phyloP scores from a whole-genome alignment of 1,140 invertebrate species.

The Oreohelix idahoensis region DNA sequence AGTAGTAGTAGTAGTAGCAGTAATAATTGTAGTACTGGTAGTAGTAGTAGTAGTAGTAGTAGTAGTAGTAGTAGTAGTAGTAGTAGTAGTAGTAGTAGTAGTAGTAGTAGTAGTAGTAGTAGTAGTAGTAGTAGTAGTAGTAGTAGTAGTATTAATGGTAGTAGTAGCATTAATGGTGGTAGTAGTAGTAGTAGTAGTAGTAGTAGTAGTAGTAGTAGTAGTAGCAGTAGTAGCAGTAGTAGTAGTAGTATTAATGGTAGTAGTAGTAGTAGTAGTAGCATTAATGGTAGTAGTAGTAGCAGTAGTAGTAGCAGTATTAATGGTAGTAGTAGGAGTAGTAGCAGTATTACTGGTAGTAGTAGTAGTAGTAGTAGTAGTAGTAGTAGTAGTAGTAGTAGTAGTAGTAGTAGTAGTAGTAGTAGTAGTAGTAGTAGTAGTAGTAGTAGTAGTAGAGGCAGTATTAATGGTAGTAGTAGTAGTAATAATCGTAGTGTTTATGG shows the following conservation, averaged over 20 bases:
- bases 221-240: neutral
- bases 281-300: too few species aligned
- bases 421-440: too few species aligned
- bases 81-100: conserved; percentile 6
- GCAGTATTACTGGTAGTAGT: neutral
- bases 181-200: neutral
- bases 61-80: neutral
- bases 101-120: conserved; percentile 12
- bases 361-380: neutral
- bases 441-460: too few species aligned
- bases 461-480: too few species aligned
- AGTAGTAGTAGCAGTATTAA: too few species aligned
- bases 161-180: too few species aligned
- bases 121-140: conserved; percentile 7
- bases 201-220: neutral
- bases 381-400: neutral
- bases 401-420: too few species aligned
- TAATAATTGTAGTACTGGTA: conserved; percentile 2
- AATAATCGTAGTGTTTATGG: too few species aligned
- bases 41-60: neutral
- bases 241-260: too few species aligned
- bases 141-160: too few species aligned
- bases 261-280: too few species aligned
- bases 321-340: too few species aligned
- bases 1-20: neutral